Percentiles rank a stretch among this genome's conserved stretches.
Evolutionary conservation across 2,888 invertebrate species (phyloP).

Genomic region (Drosophila mulleri): DNA sequence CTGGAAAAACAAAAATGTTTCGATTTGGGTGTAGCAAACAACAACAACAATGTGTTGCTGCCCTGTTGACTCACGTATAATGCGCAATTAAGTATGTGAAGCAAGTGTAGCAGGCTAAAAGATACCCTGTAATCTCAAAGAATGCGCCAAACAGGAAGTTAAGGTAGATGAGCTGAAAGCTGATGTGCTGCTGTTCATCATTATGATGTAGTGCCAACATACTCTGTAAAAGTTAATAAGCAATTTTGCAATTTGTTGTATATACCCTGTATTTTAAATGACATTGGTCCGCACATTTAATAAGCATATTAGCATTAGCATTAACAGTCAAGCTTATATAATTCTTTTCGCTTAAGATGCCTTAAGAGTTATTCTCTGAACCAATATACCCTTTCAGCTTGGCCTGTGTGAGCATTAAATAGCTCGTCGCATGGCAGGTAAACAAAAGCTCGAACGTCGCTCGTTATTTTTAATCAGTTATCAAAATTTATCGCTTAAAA

Average conservation of each 20-base stretch:
- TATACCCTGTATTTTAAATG: too few relatives aligned
- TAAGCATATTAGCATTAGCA: too few relatives aligned
- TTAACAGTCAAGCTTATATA: too few relatives aligned
- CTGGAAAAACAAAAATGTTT: constrained; percentile 50
- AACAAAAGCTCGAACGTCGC: constrained; percentile 66
- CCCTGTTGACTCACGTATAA: constrained; percentile 12
- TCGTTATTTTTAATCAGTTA: constrained; percentile 79
- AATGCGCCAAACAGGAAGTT: too few relatives aligned
- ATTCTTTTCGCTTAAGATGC: background rate
- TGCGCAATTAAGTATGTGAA: background rate
- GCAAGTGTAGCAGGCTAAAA: background rate
- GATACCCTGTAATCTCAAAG: constrained; percentile 5
- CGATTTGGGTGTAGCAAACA: constrained; percentile 40
- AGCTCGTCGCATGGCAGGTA: constrained; percentile 46
- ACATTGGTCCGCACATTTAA: too few relatives aligned
- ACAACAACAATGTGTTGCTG: constrained; percentile 10
- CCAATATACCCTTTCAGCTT: constrained; percentile 19
- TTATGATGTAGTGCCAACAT: background rate
- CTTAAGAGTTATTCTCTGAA: rapidly evolving
- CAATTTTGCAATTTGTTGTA: too few relatives aligned
- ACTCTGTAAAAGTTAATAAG: background rate
- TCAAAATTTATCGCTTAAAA: constrained; percentile 75
- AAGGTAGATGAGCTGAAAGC: background rate
- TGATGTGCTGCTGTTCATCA: background rate
- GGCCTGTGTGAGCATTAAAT: background rate